Evolutionary conservation across 2,113 vertebrate genomes (phyloP), one percentile per base, ranked within the genome.

Genomic region (Mormyrus lacerda): DNA sequence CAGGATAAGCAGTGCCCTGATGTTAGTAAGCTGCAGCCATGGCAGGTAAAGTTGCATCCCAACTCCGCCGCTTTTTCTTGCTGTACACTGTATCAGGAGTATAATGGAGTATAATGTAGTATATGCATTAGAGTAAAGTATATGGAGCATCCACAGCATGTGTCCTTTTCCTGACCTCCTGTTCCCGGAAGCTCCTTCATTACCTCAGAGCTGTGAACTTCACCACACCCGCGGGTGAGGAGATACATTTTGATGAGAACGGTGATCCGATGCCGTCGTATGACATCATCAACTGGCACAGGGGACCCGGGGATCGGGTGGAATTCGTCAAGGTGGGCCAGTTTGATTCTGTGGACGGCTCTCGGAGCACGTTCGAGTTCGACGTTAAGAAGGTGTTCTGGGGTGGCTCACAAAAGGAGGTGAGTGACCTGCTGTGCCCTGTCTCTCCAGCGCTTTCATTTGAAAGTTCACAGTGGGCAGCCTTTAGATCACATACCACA

Each of bases 201-300:
- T 93, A 94, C 76, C 89, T 95, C 7, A 91, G 91, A 58, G 1
- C 84, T 50, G 92, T 94, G 44, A 93, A 93, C 85, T 94, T 93
- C 69, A 93, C 92, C 53, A 93, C 91, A 73, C 92, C 89, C 51
- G 82, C 93, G 15, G 93, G 93, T 39, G 94, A 95, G 19, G 48
- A 35, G 11, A 87, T 94, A 47, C 91, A 91, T 79, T 95, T 94
- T 89, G 93, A 94, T 45, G 61, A 93, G n/a, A 94, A 94, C 5
- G 91, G 93, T 13, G 91, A 95, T 85, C 92, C 91, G 7, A 89
- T 91, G 45, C 93, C 93, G 85, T 93, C 92, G 3, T 93, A 94
- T 61, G 94, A 95, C 90, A 93, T 94, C 31, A 92, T 95, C 76
- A 94, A 93, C 91, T 95, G 95, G 93, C 92, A 94, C 42, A 85